phyloP scores from a whole-genome alignment of 2,888 invertebrate genomes.

The Nomada ruficornis region DNA sequence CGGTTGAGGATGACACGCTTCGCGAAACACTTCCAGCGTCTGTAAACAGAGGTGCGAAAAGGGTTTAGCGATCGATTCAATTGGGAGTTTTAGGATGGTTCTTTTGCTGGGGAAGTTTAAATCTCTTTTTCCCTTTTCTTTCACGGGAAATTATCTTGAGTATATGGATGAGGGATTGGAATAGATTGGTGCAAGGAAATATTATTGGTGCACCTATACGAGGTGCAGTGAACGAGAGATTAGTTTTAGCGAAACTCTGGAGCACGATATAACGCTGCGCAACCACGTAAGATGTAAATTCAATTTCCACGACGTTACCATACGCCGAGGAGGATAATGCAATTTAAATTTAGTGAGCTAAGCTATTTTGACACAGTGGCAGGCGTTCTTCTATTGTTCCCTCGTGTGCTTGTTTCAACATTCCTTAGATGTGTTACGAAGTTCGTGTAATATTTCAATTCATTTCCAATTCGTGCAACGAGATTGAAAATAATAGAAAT shows the following conservation, averaged over 20 bases:
- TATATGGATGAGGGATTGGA: slow-evolving; percentile 2
- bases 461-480: too few species aligned
- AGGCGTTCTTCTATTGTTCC: slow-evolving; percentile 59
- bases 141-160: too few species aligned
- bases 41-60: slow-evolving; percentile 27
- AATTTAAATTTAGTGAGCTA: slow-evolving; percentile 69
- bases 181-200: slow-evolving; percentile 1
- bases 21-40: slow-evolving; percentile 32
- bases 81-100: neutral
- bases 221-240: slow-evolving; percentile 2
- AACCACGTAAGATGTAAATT: slow-evolving; percentile 71
- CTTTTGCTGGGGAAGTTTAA: too few species aligned
- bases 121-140: too few species aligned
- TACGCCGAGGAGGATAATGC: slow-evolving; percentile 62
- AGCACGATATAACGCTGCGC: slow-evolving; percentile 43
- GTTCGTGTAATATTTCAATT: slow-evolving; percentile 21
- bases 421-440: slow-evolving; percentile 24
- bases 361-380: slow-evolving; percentile 68
- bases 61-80: slow-evolving; percentile 18
- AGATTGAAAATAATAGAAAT: neutral
- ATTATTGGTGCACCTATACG: neutral
- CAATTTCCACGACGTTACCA: slow-evolving; percentile 66
- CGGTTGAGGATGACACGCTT: slow-evolving; percentile 29
- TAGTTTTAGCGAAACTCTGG: slow-evolving; percentile 25
- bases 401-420: neutral